Conservation (phyloP, 2,797 vertebrate genomes). For the Nannoperca obscura region DNA sequence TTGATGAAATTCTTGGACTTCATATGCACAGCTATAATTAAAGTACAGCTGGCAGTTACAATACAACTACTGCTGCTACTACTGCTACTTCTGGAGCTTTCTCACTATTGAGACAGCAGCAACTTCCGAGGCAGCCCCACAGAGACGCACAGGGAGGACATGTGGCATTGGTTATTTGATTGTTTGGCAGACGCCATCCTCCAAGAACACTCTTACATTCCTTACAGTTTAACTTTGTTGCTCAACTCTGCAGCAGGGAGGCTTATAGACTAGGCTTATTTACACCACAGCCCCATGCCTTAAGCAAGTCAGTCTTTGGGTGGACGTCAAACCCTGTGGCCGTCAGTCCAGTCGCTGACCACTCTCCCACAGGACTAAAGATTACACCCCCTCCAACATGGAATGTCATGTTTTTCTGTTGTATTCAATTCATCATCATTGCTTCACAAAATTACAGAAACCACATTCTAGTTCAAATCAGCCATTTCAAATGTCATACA, state of each 20-base stretch:
- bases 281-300: constrained; percentile 58
- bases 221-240: constrained; percentile 71
- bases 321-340: constrained; percentile 49
- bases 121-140: constrained; percentile 47
- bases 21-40: constrained; percentile 16
- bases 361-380: constrained; percentile 59
- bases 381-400: constrained; percentile 48
- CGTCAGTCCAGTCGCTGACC: constrained; percentile 58
- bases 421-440: constrained; percentile 41
- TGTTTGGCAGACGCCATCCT: constrained; percentile 69
- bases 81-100: constrained; percentile 34
- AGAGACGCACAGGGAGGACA: constrained; percentile 59
- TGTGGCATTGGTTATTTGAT: constrained; percentile 78
- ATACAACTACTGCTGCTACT: constrained; percentile 14
- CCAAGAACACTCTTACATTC: constrained; percentile 71
- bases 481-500: constrained; percentile 23
- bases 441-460: constrained; percentile 48
- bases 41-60: constrained; percentile 15
- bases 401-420: constrained; percentile 43
- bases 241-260: constrained; percentile 68
- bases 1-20: neutral
- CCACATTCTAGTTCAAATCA: constrained; percentile 10
- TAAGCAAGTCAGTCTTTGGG: constrained; percentile 65
- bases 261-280: constrained; percentile 64
- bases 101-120: constrained; percentile 41